Evolutionary conservation across 2,797 vertebrate species (phyloP).

Genomic region (Aplochiton taeniatus): DNA sequence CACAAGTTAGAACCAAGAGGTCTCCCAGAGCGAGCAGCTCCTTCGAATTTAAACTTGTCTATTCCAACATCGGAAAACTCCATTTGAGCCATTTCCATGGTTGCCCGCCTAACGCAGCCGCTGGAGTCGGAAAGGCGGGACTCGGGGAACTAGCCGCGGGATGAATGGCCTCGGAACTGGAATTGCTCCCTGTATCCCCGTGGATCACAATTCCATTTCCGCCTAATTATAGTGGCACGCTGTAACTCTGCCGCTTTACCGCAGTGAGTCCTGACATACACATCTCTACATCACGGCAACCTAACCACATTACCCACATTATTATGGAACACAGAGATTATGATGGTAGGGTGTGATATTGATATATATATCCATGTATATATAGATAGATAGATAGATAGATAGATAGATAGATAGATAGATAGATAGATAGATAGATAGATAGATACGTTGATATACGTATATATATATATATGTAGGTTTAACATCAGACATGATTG

Average conservation of each 20-base stretch:
- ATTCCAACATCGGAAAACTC: too few species aligned
- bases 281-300: constrained; percentile 1
- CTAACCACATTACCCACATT: too few species aligned
- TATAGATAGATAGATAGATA: not conserved
- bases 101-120: too few species aligned
- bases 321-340: constrained; percentile 13
- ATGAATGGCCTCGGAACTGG: constrained; percentile 4
- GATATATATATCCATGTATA: too few species aligned
- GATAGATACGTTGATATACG: too few species aligned
- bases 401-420: too few species aligned
- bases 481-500: constrained; percentile 2
- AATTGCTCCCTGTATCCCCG: constrained; percentile 33
- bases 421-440: not conserved
- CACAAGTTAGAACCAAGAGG: not conserved
- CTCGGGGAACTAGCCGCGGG: too few species aligned
- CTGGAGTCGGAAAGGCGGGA: too few species aligned
- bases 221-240: constrained; percentile 23
- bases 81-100: too few species aligned
- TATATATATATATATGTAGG: too few species aligned
- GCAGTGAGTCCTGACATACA: constrained; percentile 5
- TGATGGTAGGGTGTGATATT: constrained; percentile 22
- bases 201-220: constrained; percentile 54
- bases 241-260: constrained; percentile 5
- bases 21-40: not conserved
- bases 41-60: not conserved